phyloP scores from a whole-genome alignment of 2,113 vertebrate species.

The Daphoenositta chrysoptera region DNA sequence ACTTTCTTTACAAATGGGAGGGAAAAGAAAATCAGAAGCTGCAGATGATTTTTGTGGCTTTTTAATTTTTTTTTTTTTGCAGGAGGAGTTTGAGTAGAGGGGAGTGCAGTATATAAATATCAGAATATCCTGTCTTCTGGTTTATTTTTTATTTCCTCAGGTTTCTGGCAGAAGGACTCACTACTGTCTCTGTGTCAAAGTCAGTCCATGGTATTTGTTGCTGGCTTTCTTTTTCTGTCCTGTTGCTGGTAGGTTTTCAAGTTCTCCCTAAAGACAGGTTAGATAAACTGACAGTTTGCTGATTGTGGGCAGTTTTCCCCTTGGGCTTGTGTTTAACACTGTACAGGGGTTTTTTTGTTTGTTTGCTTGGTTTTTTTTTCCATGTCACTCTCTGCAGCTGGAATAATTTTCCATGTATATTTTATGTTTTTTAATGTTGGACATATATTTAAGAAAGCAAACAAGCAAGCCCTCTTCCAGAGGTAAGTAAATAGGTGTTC shows the following conservation, averaged over 20 bases:
- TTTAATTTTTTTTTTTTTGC: not conserved
- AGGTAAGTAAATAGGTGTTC: not conserved
- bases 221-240: not conserved
- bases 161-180: not conserved
- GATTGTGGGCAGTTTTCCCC: not conserved
- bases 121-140: not conserved
- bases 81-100: rapidly evolving
- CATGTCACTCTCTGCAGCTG: not conserved
- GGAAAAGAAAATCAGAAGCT: slow-evolving; percentile 30
- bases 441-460: not conserved
- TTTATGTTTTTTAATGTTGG: not conserved
- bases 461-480: not conserved
- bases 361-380: not conserved
- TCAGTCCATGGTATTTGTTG: not conserved
- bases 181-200: not conserved
- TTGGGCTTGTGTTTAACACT: not conserved
- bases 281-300: rapidly evolving
- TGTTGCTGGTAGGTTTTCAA: not conserved
- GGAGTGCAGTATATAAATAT: not conserved
- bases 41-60: not conserved
- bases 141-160: not conserved
- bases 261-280: not conserved
- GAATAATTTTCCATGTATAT: not conserved
- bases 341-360: not conserved
- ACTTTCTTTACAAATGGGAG: slow-evolving; percentile 12